Percentiles rank a stretch among this genome's conserved stretches.
Evolutionary conservation across 2,888 invertebrate genomes (phyloP).

Genomic region (Empis stercorea): DNA sequence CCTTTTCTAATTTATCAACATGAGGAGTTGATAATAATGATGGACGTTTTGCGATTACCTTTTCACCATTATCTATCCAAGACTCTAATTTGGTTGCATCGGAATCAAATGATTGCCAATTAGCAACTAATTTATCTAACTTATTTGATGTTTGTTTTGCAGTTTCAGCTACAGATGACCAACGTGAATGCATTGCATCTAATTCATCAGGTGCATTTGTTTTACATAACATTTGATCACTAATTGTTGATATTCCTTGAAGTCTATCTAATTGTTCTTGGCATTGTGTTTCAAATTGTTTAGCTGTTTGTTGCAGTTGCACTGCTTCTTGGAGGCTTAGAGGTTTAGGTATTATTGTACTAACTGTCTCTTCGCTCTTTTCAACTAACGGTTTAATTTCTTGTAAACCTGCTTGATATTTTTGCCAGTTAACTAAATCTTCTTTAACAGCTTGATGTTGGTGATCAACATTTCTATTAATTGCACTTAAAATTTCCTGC

Average conservation of each 20-base stretch:
- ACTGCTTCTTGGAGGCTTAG: slow-evolving; percentile 68
- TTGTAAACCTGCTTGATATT: slow-evolving; percentile 65
- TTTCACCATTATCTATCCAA: slow-evolving; percentile 62
- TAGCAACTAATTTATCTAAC: slow-evolving; percentile 61
- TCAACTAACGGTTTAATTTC: slow-evolving; percentile 82
- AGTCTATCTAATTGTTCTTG: slow-evolving; percentile 62
- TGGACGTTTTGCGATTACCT: slow-evolving; percentile 44
- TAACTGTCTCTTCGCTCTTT: slow-evolving; percentile 68
- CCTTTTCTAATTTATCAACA: slow-evolving; percentile 61
- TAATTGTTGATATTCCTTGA: slow-evolving; percentile 58
- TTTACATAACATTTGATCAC: slow-evolving; percentile 61
- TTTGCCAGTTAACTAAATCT: slow-evolving; percentile 73
- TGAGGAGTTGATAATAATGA: slow-evolving; percentile 55
- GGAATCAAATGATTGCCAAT: slow-evolving; percentile 71
- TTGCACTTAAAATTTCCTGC: slow-evolving; percentile 59
- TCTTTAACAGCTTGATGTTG: slow-evolving; percentile 63
- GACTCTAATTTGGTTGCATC: slow-evolving; percentile 62
- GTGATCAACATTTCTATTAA: slow-evolving; percentile 62
- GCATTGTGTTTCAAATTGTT: slow-evolving; percentile 62
- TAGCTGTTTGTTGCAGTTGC: slow-evolving; percentile 57
- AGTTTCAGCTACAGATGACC: slow-evolving; percentile 71
- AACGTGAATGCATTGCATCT: slow-evolving; percentile 69
- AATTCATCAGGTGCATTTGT: slow-evolving; percentile 71
- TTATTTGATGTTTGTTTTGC: slow-evolving; percentile 66
- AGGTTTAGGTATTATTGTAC: slow-evolving; percentile 49